Evolutionary conservation across 2,113 vertebrate species (phyloP).

Genomic region (Saiga tatarica): DNA sequence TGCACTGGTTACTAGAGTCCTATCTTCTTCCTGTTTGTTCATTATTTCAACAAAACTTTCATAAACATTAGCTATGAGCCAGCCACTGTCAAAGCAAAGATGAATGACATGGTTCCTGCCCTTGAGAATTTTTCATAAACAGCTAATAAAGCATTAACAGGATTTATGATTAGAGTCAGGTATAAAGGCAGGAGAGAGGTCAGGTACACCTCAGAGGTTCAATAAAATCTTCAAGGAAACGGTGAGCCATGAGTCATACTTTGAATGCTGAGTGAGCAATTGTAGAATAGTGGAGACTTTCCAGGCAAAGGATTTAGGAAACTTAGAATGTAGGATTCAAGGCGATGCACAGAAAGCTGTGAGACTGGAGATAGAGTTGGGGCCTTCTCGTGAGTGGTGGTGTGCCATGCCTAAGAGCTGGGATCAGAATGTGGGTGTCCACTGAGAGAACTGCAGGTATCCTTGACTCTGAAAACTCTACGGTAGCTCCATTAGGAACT

Average conservation of each 20-base stretch:
- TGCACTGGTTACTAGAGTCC: neutral
- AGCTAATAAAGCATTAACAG: neutral
- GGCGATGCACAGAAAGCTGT: neutral
- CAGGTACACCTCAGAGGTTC: neutral
- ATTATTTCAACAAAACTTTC: neutral
- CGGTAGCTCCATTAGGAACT: neutral
- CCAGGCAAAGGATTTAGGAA: neutral
- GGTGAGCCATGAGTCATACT: neutral
- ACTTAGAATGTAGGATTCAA: neutral
- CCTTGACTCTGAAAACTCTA: neutral
- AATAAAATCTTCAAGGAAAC: neutral
- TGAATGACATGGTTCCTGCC: neutral
- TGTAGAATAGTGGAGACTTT: neutral
- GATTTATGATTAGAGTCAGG: neutral
- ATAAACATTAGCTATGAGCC: neutral
- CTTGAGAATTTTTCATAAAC: neutral
- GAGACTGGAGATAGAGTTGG: neutral
- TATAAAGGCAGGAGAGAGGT: neutral
- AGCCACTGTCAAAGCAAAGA: neutral
- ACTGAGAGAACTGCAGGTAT: neutral
- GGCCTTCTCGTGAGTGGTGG: neutral
- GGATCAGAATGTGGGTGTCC: neutral
- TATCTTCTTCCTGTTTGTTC: neutral
- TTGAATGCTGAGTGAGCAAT: neutral
- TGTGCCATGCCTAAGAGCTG: neutral